Conservation (phyloP, 2,888 invertebrate genomes). For the Campoletis raptor region DNA sequence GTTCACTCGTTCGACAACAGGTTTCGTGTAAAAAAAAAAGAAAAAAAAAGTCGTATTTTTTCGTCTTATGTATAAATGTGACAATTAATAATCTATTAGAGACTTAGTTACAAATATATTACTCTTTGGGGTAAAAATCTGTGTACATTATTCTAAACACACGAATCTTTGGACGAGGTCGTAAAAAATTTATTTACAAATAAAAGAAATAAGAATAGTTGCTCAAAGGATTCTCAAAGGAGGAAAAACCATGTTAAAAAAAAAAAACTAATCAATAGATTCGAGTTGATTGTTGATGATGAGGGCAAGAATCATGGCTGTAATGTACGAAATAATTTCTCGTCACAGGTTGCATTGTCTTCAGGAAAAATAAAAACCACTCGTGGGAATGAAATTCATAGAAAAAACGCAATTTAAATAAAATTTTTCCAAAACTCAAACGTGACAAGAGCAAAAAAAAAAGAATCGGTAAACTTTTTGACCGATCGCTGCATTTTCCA, state of each 20-base stretch:
- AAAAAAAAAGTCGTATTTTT: conserved; percentile 5
- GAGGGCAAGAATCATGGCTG: conserved; percentile 8
- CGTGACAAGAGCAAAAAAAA: neutral
- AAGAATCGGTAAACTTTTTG: neutral
- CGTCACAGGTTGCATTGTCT: neutral
- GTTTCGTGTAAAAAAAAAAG: conserved; percentile 9
- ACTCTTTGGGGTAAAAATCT: conserved; percentile 74
- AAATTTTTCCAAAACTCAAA: neutral
- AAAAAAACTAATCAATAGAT: conserved; percentile 18
- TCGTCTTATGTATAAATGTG: conserved; percentile 28
- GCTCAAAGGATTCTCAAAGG: conserved; percentile 4
- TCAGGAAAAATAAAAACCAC: neutral
- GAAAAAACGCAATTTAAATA: neutral
- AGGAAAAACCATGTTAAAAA: neutral
- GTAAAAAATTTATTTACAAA: conserved; percentile 75
- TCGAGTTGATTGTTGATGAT: neutral
- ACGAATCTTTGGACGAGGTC: conserved; percentile 76
- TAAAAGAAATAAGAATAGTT: conserved; percentile 37
- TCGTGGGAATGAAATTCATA: neutral
- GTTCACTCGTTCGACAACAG: conserved; percentile 50
- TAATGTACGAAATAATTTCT: conserved; percentile 8
- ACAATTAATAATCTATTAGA: conserved; percentile 29
- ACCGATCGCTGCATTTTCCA: conserved; percentile 7
- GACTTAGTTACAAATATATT: conserved; percentile 81
- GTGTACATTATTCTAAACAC: conserved; percentile 64